Evolutionary conservation across 2,888 invertebrate genomes (phyloP).

Genomic region (Parnassius glacialis): DNA sequence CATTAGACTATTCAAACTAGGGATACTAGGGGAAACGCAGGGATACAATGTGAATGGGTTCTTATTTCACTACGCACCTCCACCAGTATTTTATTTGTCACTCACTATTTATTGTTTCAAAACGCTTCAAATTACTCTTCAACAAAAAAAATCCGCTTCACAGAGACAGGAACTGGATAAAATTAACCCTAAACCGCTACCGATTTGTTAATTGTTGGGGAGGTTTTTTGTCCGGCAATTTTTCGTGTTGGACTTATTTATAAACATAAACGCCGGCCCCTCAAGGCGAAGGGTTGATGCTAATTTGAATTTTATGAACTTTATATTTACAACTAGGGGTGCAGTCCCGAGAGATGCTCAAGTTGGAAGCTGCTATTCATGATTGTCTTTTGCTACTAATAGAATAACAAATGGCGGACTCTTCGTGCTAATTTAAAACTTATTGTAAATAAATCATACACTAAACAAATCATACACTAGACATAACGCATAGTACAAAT

Average conservation of each 20-base stretch:
- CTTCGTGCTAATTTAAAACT: too few species aligned
- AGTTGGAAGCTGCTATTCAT: conserved; percentile 40
- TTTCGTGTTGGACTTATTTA: conserved; percentile 65
- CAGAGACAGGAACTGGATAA: conserved; percentile 63
- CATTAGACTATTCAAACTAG: not conserved
- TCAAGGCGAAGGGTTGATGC: conserved; percentile 66
- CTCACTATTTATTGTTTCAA: conserved; percentile 64
- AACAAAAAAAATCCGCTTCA: conserved; percentile 41
- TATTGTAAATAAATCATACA: too few species aligned
- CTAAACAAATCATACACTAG: too few species aligned
- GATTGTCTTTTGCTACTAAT: conserved; percentile 25
- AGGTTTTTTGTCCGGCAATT: conserved; percentile 54
- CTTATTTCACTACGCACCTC: conserved; percentile 27
- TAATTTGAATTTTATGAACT: conserved; percentile 77
- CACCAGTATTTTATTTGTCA: conserved; percentile 47
- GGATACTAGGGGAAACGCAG: not conserved
- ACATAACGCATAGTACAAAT: too few species aligned
- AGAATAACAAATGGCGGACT: conserved; percentile 9
- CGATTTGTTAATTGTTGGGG: conserved; percentile 78
- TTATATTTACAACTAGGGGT: conserved; percentile 64
- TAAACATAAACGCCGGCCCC: conserved; percentile 69
- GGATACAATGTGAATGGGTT: conserved; percentile 3
- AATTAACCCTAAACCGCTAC: conserved; percentile 70
- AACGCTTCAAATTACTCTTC: conserved; percentile 60
- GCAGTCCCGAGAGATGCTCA: conserved; percentile 46